A percentile compares a stretch with the other conserved stretches of the same genome.
phyloP scores from a whole-genome alignment of 1,140 invertebrate species.

The Eurytemora carolleeae region DNA sequence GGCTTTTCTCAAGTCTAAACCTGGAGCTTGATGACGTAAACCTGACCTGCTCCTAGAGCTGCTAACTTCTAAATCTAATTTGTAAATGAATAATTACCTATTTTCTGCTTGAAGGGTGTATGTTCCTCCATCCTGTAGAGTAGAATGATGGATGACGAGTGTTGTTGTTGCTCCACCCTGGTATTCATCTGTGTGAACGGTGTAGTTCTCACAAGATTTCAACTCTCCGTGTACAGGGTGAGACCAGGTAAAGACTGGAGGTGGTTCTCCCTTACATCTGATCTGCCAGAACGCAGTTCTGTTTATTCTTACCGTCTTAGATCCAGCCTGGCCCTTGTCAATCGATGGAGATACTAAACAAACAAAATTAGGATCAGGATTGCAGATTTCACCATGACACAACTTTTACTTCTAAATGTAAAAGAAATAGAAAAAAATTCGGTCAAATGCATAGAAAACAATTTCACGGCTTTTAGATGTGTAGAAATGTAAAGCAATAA shows the following conservation, averaged over 20 bases:
- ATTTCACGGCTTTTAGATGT: too few species aligned
- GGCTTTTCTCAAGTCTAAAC: too few species aligned
- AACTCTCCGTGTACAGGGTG: conserved; percentile 39
- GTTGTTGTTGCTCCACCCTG: conserved; percentile 38
- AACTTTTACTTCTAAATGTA: too few species aligned
- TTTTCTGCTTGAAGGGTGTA: conserved; percentile 73
- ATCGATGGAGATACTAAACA: conserved; percentile 16
- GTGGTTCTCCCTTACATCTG: conserved; percentile 10
- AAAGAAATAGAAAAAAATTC: too few species aligned
- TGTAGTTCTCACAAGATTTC: conserved; percentile 38
- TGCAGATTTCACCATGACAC: too few species aligned
- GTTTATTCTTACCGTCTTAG: conserved; percentile 10
- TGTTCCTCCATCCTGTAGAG: conserved; percentile 56
- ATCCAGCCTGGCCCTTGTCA: conserved; percentile 14
- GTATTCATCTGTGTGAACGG: conserved; percentile 61
- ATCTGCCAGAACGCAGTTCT: conserved; percentile 14
- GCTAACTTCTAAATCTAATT: too few species aligned
- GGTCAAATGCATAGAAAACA: too few species aligned
- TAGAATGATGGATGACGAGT: conserved; percentile 44
- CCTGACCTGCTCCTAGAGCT: too few species aligned
- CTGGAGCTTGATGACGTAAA: too few species aligned
- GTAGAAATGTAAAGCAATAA: too few species aligned
- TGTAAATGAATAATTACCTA: background rate
- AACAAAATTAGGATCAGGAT: background rate
- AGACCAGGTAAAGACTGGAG: conserved; percentile 13